Percentiles rank a stretch among this genome's conserved stretches.
These are phyloP conservation scores for Betta splendens DNA, from an alignment of 2,797 vertebrate genomes.

Conservation along the genomic window DNA sequence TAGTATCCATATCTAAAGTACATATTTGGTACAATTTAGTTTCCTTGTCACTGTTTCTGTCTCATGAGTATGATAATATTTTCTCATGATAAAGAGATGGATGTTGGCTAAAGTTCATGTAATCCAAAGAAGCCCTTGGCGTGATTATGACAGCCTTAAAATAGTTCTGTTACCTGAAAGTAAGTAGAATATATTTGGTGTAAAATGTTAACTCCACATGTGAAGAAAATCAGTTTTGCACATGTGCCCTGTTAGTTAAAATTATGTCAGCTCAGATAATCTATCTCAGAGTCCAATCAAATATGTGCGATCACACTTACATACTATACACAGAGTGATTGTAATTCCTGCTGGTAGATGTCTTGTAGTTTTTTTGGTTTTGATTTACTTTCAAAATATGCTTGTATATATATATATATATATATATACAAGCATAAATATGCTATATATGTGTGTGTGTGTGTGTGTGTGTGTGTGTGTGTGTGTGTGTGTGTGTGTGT, in stretches of 20 bases:
- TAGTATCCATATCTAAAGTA: conserved; percentile 49
- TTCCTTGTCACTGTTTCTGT: conserved; percentile 38
- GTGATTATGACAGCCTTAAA: conserved; percentile 57
- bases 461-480: no score
- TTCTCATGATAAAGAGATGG: conserved; percentile 47
- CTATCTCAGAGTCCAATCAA: conserved; percentile 12
- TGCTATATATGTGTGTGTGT: no score
- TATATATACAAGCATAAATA: no score
- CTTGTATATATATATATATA: no score
- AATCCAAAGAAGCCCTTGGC: conserved; percentile 38
- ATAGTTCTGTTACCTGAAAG: conserved; percentile 53
- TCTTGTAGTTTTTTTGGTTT: no score
- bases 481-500: no score
- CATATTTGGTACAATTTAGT: conserved; percentile 49
- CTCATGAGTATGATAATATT: conserved; percentile 39
- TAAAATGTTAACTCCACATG: conserved; percentile 49
- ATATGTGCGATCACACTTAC: not conserved
- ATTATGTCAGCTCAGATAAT: conserved; percentile 30
- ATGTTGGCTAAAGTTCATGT: conserved; percentile 29
- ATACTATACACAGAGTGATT: not conserved
- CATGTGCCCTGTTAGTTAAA: conserved; percentile 45
- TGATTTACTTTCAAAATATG: no score
- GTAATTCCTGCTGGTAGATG: not conserved
- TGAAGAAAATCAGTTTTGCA: conserved; percentile 50
- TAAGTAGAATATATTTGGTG: conserved; percentile 45